Conservation (phyloP, 92 coral and sea anemone species). For the Blastomussa wellsi region DNA sequence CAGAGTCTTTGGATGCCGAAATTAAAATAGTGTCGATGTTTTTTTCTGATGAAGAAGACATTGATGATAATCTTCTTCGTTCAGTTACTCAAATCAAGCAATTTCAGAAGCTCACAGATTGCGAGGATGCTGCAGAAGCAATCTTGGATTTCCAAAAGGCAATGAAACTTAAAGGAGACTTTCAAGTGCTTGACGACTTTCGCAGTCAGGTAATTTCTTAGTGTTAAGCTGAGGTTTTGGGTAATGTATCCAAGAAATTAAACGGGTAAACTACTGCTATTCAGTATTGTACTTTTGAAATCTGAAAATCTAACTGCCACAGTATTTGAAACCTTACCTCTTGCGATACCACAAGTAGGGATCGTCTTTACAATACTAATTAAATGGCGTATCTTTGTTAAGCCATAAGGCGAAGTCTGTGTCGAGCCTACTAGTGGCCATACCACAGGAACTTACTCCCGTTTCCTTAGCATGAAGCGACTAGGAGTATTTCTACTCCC, state of each 20-base stretch:
- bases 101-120: slow-evolving; percentile 52
- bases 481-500: no score
- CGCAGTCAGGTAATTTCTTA: slow-evolving; percentile 40
- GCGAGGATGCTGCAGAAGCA: slow-evolving; percentile 57
- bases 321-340: neutral
- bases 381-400: no score
- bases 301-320: no score
- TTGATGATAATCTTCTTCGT: neutral
- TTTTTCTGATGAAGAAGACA: slow-evolving; percentile 6
- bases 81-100: slow-evolving; percentile 55
- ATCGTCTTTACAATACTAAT: no score
- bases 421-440: no score
- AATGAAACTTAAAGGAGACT: slow-evolving; percentile 74
- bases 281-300: no score
- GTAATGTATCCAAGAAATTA: no score
- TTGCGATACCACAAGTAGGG: neutral
- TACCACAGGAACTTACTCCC: no score
- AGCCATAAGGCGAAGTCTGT: no score
- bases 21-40: slow-evolving; percentile 26
- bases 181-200: slow-evolving; percentile 51
- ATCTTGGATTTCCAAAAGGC: slow-evolving; percentile 63
- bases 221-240: no score
- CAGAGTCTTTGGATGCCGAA: slow-evolving; percentile 43
- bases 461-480: no score
- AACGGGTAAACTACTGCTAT: no score